Percentiles rank a stretch among this genome's conserved stretches.
Evolutionary conservation across 2,888 invertebrate genomes (phyloP).

Genomic region (Matsumyia berberina): DNA sequence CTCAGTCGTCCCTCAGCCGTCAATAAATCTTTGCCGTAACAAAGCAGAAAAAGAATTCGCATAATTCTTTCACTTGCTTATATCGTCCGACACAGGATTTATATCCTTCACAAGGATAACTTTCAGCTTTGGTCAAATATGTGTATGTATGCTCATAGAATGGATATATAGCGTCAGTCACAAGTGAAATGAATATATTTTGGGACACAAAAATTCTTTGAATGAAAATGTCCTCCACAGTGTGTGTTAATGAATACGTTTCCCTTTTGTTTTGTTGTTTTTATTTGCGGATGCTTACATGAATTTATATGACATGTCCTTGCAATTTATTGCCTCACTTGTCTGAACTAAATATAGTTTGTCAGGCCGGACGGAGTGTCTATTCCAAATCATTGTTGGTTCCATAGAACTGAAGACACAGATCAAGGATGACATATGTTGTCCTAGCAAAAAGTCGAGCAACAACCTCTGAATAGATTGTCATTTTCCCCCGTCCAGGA

Average conservation of each 20-base stretch:
- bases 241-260: constrained; percentile 65
- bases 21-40: constrained; percentile 53
- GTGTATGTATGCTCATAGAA: constrained; percentile 5
- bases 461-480: too few species aligned
- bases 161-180: constrained; percentile 35
- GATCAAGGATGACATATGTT: too few species aligned
- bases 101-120: constrained; percentile 40
- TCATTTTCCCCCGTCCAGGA: too few species aligned
- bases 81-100: constrained; percentile 54
- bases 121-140: constrained; percentile 16
- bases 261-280: constrained; percentile 28
- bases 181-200: constrained; percentile 25
- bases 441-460: background rate
- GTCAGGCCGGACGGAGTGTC: background rate
- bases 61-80: constrained; percentile 63
- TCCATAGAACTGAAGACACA: background rate
- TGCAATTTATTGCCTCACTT: constrained; percentile 52
- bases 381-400: too few species aligned
- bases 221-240: constrained; percentile 27
- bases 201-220: constrained; percentile 28
- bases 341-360: constrained; percentile 24
- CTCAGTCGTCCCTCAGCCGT: constrained; percentile 9
- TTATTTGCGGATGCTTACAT: constrained; percentile 21
- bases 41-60: constrained; percentile 42
- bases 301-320: constrained; percentile 65